Base-by-base conservation (phyloP, 1,140 invertebrate species). In the Lamellibrachia luymesi region DNA sequence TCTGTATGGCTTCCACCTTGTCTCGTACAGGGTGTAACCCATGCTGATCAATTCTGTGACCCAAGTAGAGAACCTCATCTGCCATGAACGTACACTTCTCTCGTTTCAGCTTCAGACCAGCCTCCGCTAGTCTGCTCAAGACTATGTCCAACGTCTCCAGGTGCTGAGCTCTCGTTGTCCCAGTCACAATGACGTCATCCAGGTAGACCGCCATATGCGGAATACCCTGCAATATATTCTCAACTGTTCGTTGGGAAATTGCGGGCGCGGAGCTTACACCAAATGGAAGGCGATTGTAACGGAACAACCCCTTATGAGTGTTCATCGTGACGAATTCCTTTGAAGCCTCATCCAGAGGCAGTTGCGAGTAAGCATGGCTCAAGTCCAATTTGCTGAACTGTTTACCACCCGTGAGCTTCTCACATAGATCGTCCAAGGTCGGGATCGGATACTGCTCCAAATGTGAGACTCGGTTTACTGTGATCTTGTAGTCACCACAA, bases 181-280 rank as follows among this genome's bases (percentile, higher is more conserved):
- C 64, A 22, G 64, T 80, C 64, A 80, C 2, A 22, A 80, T 80
- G 64, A 80, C 4, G 64, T 80, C 90, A 91, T 91, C 50, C 13
- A 91, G n/a, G 17, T 91, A 91, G 13, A 91, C 90, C 17, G 10
- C 38, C 17, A 91, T n/a, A 91, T 38, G 90, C 50, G 90, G 90
- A 25, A 91, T 27, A 4, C 90, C 50, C 50, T 91, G 90, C 50
- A 97, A 93, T 4, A 95, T 51, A 93, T 94, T 91, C 90, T 96
- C 95, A 49, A 97, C 96, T 51, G 96, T 94, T 93, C 95, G 50
- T 93, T 97, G 95, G 93, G 97, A 97, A 92, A 96, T 95, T 17
- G 94, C 93, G 25, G 96, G 96, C 1, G 96, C 96, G 8, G 95
- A 95, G 93, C 96, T 96, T 22, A 97, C 95, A 10, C 96, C 97